These are phyloP conservation scores for Acanthis flammea DNA, from an alignment of 2,797 vertebrate species.

Conservation along the genomic window DNA sequence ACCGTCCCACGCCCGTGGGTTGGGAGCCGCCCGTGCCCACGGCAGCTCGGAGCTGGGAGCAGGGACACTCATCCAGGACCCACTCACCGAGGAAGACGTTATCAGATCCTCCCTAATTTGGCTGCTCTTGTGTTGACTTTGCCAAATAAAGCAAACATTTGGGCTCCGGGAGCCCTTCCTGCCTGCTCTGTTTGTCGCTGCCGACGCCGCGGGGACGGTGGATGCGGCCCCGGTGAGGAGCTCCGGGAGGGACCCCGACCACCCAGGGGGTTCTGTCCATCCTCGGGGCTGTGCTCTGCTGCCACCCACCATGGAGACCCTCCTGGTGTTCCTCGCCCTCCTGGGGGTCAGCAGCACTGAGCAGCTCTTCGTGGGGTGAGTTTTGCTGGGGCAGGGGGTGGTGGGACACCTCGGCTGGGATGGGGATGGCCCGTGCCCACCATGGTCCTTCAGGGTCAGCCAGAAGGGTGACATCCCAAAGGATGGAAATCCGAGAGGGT, in stretches of 20 bases:
- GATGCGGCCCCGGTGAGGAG: neutral
- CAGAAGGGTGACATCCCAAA: neutral
- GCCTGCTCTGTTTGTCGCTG: neutral
- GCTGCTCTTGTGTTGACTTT: neutral
- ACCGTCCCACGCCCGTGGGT: fast-evolving
- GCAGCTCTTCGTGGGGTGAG: slow-evolving; percentile 75
- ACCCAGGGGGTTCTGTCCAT: fast-evolving
- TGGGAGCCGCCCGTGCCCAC: neutral
- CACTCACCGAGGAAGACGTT: neutral
- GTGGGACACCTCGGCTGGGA: neutral
- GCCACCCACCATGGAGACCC: neutral
- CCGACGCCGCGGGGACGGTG: neutral
- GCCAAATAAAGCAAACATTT: slow-evolving; percentile 1
- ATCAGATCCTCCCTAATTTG: neutral
- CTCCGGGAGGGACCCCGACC: neutral
- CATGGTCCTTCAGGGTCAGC: fast-evolving
- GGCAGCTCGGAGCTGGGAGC: neutral
- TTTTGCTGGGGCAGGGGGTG: neutral
- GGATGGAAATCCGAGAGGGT: fast-evolving
- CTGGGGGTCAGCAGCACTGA: neutral
- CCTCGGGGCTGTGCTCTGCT: fast-evolving
- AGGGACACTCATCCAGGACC: fast-evolving
- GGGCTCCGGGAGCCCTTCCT: neutral
- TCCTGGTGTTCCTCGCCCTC: slow-evolving; percentile 19
- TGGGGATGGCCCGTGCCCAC: fast-evolving